Percentiles rank a stretch among this genome's conserved stretches.
Conservation (phyloP, 2,888 invertebrate species). For the Erannis defoliaria region DNA sequence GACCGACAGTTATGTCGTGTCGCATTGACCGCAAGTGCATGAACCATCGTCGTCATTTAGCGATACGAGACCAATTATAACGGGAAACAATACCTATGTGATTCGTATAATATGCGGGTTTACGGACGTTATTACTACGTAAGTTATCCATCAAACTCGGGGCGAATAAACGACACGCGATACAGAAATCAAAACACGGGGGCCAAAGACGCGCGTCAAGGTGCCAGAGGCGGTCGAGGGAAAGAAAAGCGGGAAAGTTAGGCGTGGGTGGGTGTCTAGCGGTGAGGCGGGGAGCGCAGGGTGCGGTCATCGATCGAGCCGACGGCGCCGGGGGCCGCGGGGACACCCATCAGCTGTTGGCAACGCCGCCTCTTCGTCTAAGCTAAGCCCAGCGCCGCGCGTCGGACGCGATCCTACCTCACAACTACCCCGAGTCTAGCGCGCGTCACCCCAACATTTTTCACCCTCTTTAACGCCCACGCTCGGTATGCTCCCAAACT, state of each 20-base stretch:
- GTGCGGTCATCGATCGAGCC: conserved; percentile 79
- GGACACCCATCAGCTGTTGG: conserved; percentile 80
- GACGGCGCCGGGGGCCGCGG: conserved; percentile 64
- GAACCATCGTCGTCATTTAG: conserved; percentile 32
- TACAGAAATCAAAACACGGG: conserved; percentile 59
- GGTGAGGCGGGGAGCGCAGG: conserved; percentile 68
- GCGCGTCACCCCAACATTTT: conserved; percentile 41
- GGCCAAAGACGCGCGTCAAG: conserved; percentile 49
- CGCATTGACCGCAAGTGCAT: conserved; percentile 24
- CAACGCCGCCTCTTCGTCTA: conserved; percentile 55
- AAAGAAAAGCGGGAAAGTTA: conserved; percentile 82
- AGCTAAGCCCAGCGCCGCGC: conserved; percentile 41
- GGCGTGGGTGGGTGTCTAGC: conserved; percentile 67
- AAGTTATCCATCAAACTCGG: conserved; percentile 62
- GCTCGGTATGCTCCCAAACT: conserved; percentile 38
- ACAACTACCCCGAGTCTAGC: conserved; percentile 38
- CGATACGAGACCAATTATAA: conserved; percentile 41
- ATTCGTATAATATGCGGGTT: conserved; percentile 36
- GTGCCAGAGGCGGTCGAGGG: conserved; percentile 58
- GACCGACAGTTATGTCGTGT: conserved; percentile 22
- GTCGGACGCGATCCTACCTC: conserved; percentile 39
- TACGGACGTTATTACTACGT: conserved; percentile 45
- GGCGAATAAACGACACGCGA: conserved; percentile 50
- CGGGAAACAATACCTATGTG: conserved; percentile 36
- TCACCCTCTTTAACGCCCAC: conserved; percentile 39